Conservation (phyloP, 2,113 vertebrate genomes). For the Syngnathus scovelli region DNA sequence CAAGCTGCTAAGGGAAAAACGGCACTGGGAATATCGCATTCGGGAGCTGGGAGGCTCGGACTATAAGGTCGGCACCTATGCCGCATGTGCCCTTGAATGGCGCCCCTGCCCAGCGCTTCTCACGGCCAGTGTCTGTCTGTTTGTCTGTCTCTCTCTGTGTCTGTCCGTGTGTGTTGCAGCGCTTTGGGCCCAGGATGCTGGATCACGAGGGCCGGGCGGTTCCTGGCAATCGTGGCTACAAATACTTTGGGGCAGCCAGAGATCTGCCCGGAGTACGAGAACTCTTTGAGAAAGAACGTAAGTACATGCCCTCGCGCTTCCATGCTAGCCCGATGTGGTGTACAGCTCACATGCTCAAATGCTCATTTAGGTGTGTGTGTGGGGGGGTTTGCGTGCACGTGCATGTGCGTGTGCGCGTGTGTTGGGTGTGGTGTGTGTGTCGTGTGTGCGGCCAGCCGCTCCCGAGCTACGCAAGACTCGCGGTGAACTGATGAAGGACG, state of each 20-base stretch:
- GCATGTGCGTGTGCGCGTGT: background rate
- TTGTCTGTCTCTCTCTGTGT: too few relatives aligned
- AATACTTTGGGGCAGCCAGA: conserved; percentile 96
- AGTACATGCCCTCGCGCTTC: conserved; percentile 38
- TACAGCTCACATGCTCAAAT: background rate
- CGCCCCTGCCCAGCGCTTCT: background rate
- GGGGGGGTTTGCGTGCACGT: background rate
- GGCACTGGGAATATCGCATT: conserved; percentile 95
- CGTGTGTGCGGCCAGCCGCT: conserved; percentile 63
- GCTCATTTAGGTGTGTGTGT: background rate
- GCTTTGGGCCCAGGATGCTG: conserved; percentile 88
- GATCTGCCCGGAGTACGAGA: conserved; percentile 93
- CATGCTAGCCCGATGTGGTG: background rate
- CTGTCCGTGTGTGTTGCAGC: conserved; percentile 59
- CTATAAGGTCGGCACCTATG: conserved; percentile 54
- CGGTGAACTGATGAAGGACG: conserved; percentile 92
- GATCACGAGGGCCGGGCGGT: conserved; percentile 97
- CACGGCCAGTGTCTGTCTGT: background rate
- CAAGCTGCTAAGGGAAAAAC: conserved; percentile 93
- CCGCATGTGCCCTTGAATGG: conserved; percentile 40
- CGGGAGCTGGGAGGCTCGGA: conserved; percentile 91
- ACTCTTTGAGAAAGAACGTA: conserved; percentile 95
- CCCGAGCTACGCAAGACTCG: conserved; percentile 86
- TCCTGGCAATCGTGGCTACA: conserved; percentile 94
- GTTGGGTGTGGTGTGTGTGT: too few relatives aligned